Evolutionary conservation across 2,113 vertebrate species (phyloP), one percentile per base, ranked within the genome.

Genomic region (Oenanthe melanoleuca): DNA sequence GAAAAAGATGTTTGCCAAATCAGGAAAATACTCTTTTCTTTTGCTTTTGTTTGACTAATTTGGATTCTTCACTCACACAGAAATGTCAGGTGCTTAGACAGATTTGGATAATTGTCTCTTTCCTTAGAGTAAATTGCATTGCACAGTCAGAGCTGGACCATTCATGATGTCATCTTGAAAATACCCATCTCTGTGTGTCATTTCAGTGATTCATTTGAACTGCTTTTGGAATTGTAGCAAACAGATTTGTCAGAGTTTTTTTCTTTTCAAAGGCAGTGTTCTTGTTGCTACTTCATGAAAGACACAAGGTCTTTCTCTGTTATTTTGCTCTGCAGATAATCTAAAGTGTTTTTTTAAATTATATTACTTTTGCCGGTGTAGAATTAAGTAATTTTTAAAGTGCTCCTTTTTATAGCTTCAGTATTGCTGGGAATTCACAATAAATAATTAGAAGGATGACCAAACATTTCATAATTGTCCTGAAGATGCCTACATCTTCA

Each of bases 81-180:
- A 87, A 85, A 66, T 77, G 34, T 80, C 53, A 67, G 49, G 42
- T 80, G 56, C n/a, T 83, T 74, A 71, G 71, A 72, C n/a, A 79
- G 49, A 66, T 88, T 90, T 71, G 49, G 77, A 37, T 93, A 80
- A 88, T 93, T 92, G 47, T 86, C 56, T 93, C 42, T 83, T 80
- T 92, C 72, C 64, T 66, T 59, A 34, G 42, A 88, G 75, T 66
- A 86, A 92, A 94, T 92, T 93, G 65, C 56, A 44, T n/a, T 80
- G 82, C 64, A 61, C 20, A 65, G 24, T 92, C 47, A 88, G 86
- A 92, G 64, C 47, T 86, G 61, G 72, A 12, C 65, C 37, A 15
- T 66, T 95, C 37, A 20, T 91, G 67, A 74, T 88, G 80, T 88
- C 64, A 71, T 77, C 64, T 84, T 83, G 38, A 84, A 91, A 96